Conservation (phyloP, 2,888 invertebrate species). For the Acanthosepion lycidas region DNA sequence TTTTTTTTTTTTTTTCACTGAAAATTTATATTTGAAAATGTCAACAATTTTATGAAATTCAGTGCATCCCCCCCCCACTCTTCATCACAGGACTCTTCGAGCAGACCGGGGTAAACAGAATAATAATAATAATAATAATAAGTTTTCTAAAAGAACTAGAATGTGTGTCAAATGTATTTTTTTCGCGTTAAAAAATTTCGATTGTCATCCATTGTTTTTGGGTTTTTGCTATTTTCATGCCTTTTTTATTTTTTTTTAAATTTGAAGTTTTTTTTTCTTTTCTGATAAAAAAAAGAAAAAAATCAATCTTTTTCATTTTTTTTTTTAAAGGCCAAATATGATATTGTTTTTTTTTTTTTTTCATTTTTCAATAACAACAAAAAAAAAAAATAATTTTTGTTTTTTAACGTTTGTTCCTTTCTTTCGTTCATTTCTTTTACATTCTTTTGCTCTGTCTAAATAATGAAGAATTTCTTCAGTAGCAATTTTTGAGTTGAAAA, state of each 20-base stretch:
- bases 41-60: neutral
- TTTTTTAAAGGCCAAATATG: neutral
- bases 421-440: neutral
- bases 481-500: slow-evolving; percentile 44
- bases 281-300: neutral
- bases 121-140: neutral
- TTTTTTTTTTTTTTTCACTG: neutral
- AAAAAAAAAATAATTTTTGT: neutral
- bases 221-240: neutral
- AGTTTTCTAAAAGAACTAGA: neutral
- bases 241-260: neutral
- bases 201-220: neutral
- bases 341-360: neutral
- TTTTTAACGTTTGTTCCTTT: neutral
- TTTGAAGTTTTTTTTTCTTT: neutral
- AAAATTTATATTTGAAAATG: neutral
- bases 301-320: neutral
- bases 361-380: neutral
- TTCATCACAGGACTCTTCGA: slow-evolving; percentile 33
- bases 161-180: neutral
- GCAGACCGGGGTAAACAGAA: slow-evolving; percentile 1
- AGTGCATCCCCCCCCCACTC: neutral
- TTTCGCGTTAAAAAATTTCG: neutral
- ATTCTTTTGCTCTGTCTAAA: neutral
- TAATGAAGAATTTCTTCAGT: neutral